Percentiles rank a stretch among this genome's conserved stretches.
Evolutionary conservation across 1,140 invertebrate genomes (phyloP).

Genomic region (Drosophila kikkawai): DNA sequence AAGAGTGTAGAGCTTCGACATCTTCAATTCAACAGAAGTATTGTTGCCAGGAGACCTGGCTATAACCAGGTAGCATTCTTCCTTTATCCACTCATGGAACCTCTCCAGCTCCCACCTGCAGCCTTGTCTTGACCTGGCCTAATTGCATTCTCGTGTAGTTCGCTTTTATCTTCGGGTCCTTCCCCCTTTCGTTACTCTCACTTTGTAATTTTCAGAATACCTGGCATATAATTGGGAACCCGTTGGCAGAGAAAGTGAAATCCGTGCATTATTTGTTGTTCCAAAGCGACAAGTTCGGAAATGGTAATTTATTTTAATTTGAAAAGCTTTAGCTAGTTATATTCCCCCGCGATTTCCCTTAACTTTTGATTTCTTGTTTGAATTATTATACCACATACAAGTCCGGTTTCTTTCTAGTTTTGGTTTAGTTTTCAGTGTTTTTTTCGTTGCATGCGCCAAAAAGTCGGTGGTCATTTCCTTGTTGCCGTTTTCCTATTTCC

Average conservation of each 20-base stretch:
- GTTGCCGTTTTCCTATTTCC: conserved; percentile 11
- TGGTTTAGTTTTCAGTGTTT: not conserved
- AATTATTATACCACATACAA: no score
- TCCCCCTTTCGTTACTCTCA: not conserved
- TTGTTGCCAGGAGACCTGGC: not conserved
- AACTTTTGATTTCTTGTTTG: no score
- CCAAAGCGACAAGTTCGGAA: no score
- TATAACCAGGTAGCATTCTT: conserved; percentile 1
- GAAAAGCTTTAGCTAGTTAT: no score
- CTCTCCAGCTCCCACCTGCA: not conserved
- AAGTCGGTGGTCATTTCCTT: conserved; percentile 5
- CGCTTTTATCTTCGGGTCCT: not conserved
- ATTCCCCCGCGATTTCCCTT: no score
- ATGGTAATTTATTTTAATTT: no score
- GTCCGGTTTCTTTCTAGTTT: not conserved
- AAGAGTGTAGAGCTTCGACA: not conserved
- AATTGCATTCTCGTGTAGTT: conserved; percentile 36
- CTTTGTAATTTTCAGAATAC: no score
- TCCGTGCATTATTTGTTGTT: no score
- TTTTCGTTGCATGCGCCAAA: conserved; percentile 14
- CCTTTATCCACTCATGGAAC: not conserved
- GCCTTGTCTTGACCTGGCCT: conserved; percentile 14
- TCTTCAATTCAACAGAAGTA: not conserved
- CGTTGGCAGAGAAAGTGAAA: no score
- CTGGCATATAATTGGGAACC: no score